phyloP scores from a whole-genome alignment of 2,113 vertebrate genomes.

The Xiphias gladius region DNA sequence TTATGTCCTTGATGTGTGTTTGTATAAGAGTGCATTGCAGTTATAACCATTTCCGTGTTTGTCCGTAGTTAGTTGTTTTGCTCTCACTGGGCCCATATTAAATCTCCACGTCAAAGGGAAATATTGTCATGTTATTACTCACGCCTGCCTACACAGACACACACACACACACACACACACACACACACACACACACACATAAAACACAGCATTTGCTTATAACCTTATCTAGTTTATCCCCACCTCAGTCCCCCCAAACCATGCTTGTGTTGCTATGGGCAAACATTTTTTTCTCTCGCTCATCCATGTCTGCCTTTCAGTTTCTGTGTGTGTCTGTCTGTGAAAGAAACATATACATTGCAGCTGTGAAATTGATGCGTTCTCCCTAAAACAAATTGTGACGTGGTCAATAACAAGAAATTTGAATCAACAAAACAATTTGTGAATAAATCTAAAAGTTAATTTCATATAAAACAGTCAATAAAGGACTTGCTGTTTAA shows the following conservation, averaged over 20 bases:
- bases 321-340: slow-evolving; percentile 15
- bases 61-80: slow-evolving; percentile 21
- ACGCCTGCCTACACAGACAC: slow-evolving; percentile 9
- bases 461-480: not conserved
- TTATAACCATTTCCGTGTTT: slow-evolving; percentile 43
- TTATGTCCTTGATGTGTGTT: slow-evolving; percentile 19
- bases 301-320: not conserved
- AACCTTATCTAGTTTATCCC: slow-evolving; percentile 39
- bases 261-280: not conserved
- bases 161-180: slow-evolving; percentile 1
- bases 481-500: not conserved
- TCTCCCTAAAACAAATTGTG: slow-evolving; percentile 5
- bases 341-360: not conserved
- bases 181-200: not conserved
- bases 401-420: not conserved
- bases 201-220: slow-evolving; percentile 35
- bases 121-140: slow-evolving; percentile 41
- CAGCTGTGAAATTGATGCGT: not conserved
- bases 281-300: slow-evolving; percentile 13
- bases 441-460: not conserved
- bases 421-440: not conserved
- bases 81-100: slow-evolving; percentile 22
- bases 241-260: not conserved
- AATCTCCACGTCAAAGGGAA: slow-evolving; percentile 48
- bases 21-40: not conserved